phyloP scores from a whole-genome alignment of 2,888 invertebrate genomes.

The Anodontia alba region DNA sequence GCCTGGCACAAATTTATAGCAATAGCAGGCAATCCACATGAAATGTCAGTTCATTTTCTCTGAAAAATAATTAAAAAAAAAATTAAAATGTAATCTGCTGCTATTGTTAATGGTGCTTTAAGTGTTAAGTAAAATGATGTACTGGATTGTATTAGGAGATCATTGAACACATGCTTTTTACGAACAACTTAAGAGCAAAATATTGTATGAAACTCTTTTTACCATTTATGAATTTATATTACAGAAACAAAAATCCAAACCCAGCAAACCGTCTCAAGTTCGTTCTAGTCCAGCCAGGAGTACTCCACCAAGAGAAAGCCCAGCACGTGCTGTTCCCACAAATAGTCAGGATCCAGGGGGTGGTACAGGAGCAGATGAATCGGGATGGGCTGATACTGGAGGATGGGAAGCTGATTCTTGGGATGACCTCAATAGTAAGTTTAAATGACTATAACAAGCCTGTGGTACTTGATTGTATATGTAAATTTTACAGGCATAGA shows the following conservation, averaged over 20 bases:
- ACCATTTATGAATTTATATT: no score
- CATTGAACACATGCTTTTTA: no score
- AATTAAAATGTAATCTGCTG: no score
- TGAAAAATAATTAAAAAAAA: no score
- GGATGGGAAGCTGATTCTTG: conserved; percentile 62
- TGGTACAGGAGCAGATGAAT: conserved; percentile 63
- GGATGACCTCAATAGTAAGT: conserved; percentile 55
- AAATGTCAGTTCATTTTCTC: no score
- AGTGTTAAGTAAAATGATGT: no score
- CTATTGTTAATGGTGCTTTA: no score
- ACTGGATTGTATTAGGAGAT: no score
- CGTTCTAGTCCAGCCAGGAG: conserved; percentile 25
- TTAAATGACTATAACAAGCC: background rate
- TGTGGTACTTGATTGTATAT: background rate
- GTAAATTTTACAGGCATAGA: background rate
- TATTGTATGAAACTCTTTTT: no score
- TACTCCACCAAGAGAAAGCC: conserved; percentile 20
- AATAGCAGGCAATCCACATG: no score
- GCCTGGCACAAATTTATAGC: no score
- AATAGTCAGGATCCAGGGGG: conserved; percentile 45
- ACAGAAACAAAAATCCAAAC: background rate
- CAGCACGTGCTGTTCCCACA: background rate
- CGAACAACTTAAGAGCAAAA: no score
- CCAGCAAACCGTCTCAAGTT: conserved; percentile 9
- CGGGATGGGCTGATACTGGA: conserved; percentile 74